Percentiles rank a stretch among this genome's conserved stretches.
These are phyloP conservation scores for Valencia hispanica DNA, from an alignment of 2,797 vertebrate genomes.

Conservation along the genomic window DNA sequence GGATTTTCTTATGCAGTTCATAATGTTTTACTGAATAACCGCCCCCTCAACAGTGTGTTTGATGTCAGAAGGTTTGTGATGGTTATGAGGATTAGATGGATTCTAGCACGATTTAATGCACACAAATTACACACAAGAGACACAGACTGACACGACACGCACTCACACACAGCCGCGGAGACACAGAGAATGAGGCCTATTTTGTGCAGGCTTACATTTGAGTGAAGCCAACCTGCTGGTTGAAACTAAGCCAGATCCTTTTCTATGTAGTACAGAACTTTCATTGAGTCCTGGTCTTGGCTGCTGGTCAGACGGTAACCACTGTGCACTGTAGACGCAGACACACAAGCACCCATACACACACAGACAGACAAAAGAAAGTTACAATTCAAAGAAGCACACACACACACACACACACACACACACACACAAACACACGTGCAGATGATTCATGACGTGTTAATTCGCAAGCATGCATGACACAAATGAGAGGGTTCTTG, in stretches of 20 bases:
- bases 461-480: conserved; percentile 35
- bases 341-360: conserved; percentile 6
- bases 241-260: conserved; percentile 91
- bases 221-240: conserved; percentile 85
- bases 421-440: neutral
- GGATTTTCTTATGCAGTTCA: neutral
- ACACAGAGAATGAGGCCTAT: conserved; percentile 46
- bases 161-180: conserved; percentile 30
- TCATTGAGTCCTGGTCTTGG: conserved; percentile 91
- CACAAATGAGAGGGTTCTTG: conserved; percentile 3
- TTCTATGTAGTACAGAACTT: conserved; percentile 92
- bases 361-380: conserved; percentile 28
- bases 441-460: neutral
- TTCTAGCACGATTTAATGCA: conserved; percentile 12
- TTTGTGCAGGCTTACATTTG: conserved; percentile 87
- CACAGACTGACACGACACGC: conserved; percentile 17
- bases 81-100: conserved; percentile 27
- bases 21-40: neutral
- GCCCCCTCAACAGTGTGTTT: no score
- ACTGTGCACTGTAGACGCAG: conserved; percentile 83
- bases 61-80: conserved; percentile 18
- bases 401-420: conserved; percentile 7
- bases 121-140: conserved; percentile 34
- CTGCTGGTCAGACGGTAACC: conserved; percentile 90
- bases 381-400: conserved; percentile 38